Base-by-base conservation (phyloP, 64 coral and sea anemone genomes). In the Montipora sp. region DNA sequence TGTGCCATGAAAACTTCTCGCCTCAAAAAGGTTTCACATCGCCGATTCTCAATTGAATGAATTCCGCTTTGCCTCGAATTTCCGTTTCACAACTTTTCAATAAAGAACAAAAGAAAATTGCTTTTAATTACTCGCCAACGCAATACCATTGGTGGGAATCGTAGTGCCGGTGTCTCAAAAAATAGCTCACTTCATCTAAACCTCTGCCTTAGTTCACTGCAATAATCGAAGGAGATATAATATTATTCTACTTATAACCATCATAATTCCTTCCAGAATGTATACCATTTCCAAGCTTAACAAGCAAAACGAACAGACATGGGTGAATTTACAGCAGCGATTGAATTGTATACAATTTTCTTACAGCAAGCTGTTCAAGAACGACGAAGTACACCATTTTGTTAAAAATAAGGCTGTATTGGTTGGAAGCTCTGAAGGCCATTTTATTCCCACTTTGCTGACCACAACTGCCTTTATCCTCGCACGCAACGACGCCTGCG, bases 391-490 rank as follows among this genome's bases (percentile, higher is more conserved):
- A 73, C 70, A 73, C 70, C n/a, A 1, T 73, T 80, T 80, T 48
- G 43, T 60, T 11, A 46, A 84, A 84, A 84, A 84, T 65, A 84
- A 22, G 21, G 51, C 81, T 18, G 65, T 84, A 44, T 84, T 5
- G 3, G 8, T 84, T 20, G 16, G 81, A 7, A 60, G 59, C 81
- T 84, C 57, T 36, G 61, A 60, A 44, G 80, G 80, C 21, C 23
- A 83, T 63, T 83, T 83, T 60, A 63, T 63, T 58, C 51, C 55
- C 22, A 60, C 57, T 83, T 63, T 83, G 47, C 80, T 83, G 13
- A 83, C 80, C 7, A 58, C 80, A 55, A 49, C 73, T 74, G 67
- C 87, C 47, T 87, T 70, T 71, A 47, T 87, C 48, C 22, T 87
- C 20, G 84, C 84, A 49, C 5, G 45, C 48, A 87, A 87, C 63